Base-by-base conservation (phyloP, 2,888 invertebrate species). In the Polymixis flavicincta region DNA sequence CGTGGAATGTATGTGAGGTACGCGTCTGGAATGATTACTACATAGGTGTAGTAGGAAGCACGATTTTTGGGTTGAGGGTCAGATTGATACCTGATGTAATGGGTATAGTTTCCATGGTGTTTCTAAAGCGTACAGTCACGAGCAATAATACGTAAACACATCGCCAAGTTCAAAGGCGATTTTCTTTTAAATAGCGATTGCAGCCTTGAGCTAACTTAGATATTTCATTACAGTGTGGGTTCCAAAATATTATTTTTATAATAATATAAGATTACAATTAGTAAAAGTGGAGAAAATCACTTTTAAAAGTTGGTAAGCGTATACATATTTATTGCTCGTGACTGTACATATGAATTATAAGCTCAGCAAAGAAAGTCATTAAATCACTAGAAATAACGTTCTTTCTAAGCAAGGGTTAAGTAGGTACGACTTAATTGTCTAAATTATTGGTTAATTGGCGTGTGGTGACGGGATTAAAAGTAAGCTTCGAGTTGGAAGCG, bases 1-100 rank as follows among this genome's bases (percentile, higher is more conserved):
- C 66, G 74, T 66, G 63, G 66, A 80, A 80, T 78, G 64, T 76
- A 73, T 80, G 78, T 25, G 61, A 37, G 37, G 72, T 71, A 78
- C 75, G 84, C 68, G 76, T 52, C 13, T n/a, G 48, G 82, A 78
- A 80, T 87, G 42, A 48, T 86, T 52, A 54, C 22, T 60, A 28
- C 25, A 42, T 8, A 25, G 11, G 48, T 14, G 32, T 14, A 57
- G 48, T 14, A 69, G 32, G 19, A 57, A 54, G 7, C 25, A 45
- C 9, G 17, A n/a, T 28, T 48, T 60, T 70, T 32, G 11, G 25
- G 48, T 17, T 3, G 11, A 8, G 14, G 48, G n/a, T 52, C 37
- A 17, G 8, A 17, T 32, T 42, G 1, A 28, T 28, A 42, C 19
- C 22, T 25, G 9, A 45, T 55, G 60, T 68, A 45, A 57, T 55